A percentile compares a stretch with the other conserved stretches of the same genome.
Conservation (phyloP, 2,888 invertebrate species). For the Abrostola tripartita region DNA sequence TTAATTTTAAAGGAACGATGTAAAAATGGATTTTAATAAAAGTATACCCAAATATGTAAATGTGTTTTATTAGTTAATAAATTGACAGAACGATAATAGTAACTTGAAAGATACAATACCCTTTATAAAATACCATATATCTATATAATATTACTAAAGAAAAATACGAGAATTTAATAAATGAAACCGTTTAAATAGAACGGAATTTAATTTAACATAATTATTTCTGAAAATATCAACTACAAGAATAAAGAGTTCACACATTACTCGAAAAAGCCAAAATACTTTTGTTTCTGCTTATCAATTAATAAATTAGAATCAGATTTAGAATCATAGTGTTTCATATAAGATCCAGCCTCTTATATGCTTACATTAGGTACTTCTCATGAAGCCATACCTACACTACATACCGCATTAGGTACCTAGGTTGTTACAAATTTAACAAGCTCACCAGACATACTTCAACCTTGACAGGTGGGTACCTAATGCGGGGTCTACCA, state of each 20-base stretch:
- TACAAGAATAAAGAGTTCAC: background rate
- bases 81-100: conserved; percentile 10
- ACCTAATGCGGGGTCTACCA: conserved; percentile 11
- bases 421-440: background rate
- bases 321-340: conserved; percentile 12
- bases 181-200: too few relatives aligned
- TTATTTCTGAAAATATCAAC: background rate
- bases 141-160: too few relatives aligned
- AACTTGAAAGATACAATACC: conserved; percentile 3
- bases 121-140: background rate
- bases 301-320: conserved; percentile 18
- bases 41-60: conserved; percentile 67
- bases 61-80: conserved; percentile 47
- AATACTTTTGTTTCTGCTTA: conserved; percentile 5
- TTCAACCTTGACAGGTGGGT: background rate
- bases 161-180: too few relatives aligned
- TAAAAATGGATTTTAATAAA: conserved; percentile 76
- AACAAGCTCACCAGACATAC: background rate
- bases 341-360: conserved; percentile 42
- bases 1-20: conserved; percentile 59
- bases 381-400: conserved; percentile 11
- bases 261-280: conserved; percentile 17
- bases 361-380: conserved; percentile 17
- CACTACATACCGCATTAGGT: conserved; percentile 8
- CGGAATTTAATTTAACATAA: too few relatives aligned